phyloP scores from a whole-genome alignment of 2,113 vertebrate species.

The Aspiorhynchus laticeps region DNA sequence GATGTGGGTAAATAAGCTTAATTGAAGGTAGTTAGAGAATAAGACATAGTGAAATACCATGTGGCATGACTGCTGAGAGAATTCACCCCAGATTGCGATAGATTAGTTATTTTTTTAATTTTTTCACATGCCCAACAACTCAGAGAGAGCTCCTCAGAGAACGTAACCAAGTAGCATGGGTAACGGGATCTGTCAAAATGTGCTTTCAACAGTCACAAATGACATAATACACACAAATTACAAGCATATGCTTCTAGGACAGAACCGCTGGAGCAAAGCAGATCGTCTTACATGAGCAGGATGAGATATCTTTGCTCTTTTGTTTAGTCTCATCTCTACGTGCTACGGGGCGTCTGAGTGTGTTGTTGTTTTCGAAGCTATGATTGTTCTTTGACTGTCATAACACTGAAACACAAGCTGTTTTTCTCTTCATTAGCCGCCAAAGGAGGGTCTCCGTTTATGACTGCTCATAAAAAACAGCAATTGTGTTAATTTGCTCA shows the following conservation, averaged over 20 bases:
- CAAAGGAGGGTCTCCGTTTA: conserved; percentile 81
- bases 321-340: conserved; percentile 59
- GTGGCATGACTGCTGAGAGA: background rate
- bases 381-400: conserved; percentile 59
- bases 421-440: conserved; percentile 87
- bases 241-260: conserved; percentile 35
- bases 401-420: conserved; percentile 66
- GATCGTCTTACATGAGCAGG: conserved; percentile 4
- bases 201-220: conserved; percentile 26
- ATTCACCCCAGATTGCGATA: conserved; percentile 11
- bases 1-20: conserved; percentile 1
- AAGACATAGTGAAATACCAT: background rate
- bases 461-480: conserved; percentile 92
- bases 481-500: conserved; percentile 99
- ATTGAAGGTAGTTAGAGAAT: background rate
- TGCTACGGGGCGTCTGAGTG: conserved; percentile 52
- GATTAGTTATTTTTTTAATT: background rate
- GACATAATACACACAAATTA: conserved; percentile 38
- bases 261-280: conserved; percentile 16
- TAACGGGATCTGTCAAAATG: conserved; percentile 33
- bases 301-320: conserved; percentile 58
- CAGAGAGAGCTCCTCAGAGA: background rate
- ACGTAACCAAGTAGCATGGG: conserved; percentile 7
- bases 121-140: conserved; percentile 9
- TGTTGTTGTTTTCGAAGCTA: conserved; percentile 56